Evolutionary conservation across 2,888 invertebrate species (phyloP), one percentile per base, ranked within the genome.

Genomic region (Ephialtes manifestator): DNA sequence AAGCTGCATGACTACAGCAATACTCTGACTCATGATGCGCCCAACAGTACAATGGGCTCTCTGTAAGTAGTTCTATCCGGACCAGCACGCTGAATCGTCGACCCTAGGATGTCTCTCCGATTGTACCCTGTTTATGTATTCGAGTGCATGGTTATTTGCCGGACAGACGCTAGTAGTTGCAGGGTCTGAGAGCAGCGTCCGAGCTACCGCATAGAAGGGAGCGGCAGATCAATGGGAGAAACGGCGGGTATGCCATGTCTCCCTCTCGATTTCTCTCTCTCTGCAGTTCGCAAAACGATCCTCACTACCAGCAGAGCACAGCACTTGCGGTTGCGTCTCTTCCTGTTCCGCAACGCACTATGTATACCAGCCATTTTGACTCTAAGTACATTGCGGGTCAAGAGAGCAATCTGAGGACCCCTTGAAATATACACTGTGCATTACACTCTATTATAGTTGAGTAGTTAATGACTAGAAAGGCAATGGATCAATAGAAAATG

Each of bases 41-140:
- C 86, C 87, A 90, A 88, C 88, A 89, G 51, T 89, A 92, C 91
- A 92, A 92, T 92, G 89, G 90, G 91, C 91, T 91, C 20, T 89
- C 91, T 90, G 91, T 91, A 92, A 92, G 91, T 90, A 91, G 89
- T 89, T 89, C 89, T 90, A 92, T 92, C 90, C 88, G 88, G 89
- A 88, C 10, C 48, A 65, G 87, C 87, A 88, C 90, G 35, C 20
- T 76, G 89, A 91, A 92, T 92, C 91, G 51, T 48, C 68, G 90
- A 89, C 90, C 88, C 72, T 86, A 81, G 48, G 48, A 67, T 75
- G 63, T 65, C 65, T 2, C 51, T 46, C 31, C 51, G 63, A 65
- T 31, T 75, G 60, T 65, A 39, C 76, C 35, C 76, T 92, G 91
- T 92, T 92, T 92, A 92, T 89, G 91, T 90, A 92, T 92, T 91